A percentile compares a stretch with the other conserved stretches of the same genome.
phyloP scores from a whole-genome alignment of 2,797 vertebrate genomes.

The Cyprinella venusta region DNA sequence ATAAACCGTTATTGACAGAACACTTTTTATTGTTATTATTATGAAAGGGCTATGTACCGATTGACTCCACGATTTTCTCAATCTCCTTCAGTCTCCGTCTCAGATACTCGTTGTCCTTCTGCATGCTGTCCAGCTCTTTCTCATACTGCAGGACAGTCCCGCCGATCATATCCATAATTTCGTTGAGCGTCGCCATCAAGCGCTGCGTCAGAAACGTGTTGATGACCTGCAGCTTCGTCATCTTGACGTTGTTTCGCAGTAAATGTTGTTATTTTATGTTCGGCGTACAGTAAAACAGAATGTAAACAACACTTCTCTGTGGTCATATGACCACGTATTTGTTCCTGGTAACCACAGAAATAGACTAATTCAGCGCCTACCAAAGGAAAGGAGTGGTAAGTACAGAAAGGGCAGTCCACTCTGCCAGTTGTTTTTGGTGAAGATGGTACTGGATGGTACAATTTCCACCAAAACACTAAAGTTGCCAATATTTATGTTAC shows the following conservation, averaged over 20 bases:
- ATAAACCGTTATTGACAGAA: not conserved
- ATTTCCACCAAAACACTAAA: not conserved
- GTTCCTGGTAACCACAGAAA: slow-evolving; percentile 9
- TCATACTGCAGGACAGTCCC: slow-evolving; percentile 48
- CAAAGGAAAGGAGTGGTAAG: slow-evolving; percentile 13
- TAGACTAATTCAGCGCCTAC: not conserved
- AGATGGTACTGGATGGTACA: no score
- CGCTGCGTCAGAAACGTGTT: slow-evolving; percentile 50
- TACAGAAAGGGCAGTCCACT: not conserved
- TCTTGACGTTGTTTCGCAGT: not conserved
- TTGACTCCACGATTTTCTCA: slow-evolving; percentile 36
- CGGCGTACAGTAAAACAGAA: not conserved
- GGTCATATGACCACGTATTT: slow-evolving; percentile 11
- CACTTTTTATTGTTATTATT: not conserved
- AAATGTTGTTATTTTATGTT: not conserved
- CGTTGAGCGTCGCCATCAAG: slow-evolving; percentile 42
- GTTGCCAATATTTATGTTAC: not conserved
- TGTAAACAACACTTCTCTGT: slow-evolving; percentile 14
- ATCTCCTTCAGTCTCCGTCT: slow-evolving; percentile 41
- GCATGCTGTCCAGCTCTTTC: slow-evolving; percentile 31
- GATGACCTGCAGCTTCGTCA: slow-evolving; percentile 47
- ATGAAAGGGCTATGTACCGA: slow-evolving; percentile 1
- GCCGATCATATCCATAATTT: slow-evolving; percentile 50
- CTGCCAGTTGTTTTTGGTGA: not conserved
- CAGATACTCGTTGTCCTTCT: slow-evolving; percentile 42